A percentile compares a stretch with the other conserved stretches of the same genome.
Conservation (phyloP, 1,140 invertebrate species). For the Ectropis grisescens region DNA sequence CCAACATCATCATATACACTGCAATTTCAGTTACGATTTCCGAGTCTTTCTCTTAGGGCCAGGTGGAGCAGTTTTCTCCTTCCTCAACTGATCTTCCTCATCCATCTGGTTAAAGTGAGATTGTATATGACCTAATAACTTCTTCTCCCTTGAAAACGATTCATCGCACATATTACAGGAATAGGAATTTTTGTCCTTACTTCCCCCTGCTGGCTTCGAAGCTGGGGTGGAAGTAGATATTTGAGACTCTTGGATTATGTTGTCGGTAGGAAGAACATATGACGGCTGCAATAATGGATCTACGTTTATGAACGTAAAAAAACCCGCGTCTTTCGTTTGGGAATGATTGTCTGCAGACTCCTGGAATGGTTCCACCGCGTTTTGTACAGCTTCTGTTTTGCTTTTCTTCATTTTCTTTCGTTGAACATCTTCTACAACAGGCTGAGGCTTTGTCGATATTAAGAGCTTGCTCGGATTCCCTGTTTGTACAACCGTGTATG, state of each 20-base stretch:
- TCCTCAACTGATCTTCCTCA: constrained; percentile 30
- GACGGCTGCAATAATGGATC: constrained; percentile 53
- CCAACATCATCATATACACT: no score
- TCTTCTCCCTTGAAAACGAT: constrained; percentile 46
- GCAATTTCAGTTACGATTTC: no score
- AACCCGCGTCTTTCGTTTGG: constrained; percentile 30
- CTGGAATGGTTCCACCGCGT: constrained; percentile 26
- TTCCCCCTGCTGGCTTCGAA: constrained; percentile 10
- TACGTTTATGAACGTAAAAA: constrained; percentile 59
- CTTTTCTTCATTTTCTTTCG: constrained; percentile 36
- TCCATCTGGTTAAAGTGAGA: constrained; percentile 51
- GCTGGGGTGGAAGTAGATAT: constrained; percentile 41
- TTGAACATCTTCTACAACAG: constrained; percentile 16
- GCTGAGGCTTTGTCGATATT: constrained; percentile 46
- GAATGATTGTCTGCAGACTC: constrained; percentile 36
- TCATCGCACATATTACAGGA: constrained; percentile 49
- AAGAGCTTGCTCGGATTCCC: constrained; percentile 56
- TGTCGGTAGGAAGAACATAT: constrained; percentile 57
- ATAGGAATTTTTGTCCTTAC: constrained; percentile 30
- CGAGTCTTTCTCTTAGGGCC: constrained; percentile 16
- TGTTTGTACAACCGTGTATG: constrained; percentile 52
- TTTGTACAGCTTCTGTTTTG: constrained; percentile 8
- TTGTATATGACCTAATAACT: constrained; percentile 45
- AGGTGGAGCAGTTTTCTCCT: no score
- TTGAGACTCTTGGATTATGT: constrained; percentile 58